Conservation (phyloP, 1,140 invertebrate genomes). For the Chlorops oryzae region DNA sequence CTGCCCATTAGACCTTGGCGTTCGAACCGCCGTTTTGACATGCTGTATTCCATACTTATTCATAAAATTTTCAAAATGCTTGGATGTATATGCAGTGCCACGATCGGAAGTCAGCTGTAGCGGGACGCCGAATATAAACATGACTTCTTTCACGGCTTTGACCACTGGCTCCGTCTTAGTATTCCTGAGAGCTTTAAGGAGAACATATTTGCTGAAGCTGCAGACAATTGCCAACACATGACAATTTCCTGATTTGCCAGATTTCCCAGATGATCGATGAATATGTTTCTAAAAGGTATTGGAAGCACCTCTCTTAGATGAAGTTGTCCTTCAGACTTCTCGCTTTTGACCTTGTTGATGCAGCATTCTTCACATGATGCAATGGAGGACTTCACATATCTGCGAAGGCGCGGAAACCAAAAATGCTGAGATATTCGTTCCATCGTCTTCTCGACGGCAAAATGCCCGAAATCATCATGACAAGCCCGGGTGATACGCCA, state of each 20-base stretch:
- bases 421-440: no score
- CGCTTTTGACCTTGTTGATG: no score
- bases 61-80: slow-evolving; percentile 9
- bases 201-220: slow-evolving; percentile 22
- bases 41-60: no score
- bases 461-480: no score
- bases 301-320: slow-evolving; percentile 28
- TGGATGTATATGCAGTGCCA: slow-evolving; percentile 3
- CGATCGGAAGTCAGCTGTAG: background rate
- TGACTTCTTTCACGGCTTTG: slow-evolving; percentile 3
- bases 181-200: slow-evolving; percentile 2
- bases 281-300: slow-evolving; percentile 25
- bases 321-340: slow-evolving; percentile 22
- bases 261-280: slow-evolving; percentile 36
- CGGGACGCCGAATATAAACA: background rate
- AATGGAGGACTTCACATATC: no score
- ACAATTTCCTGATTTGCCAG: slow-evolving; percentile 34
- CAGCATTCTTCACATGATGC: no score
- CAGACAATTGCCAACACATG: slow-evolving; percentile 48
- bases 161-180: slow-evolving; percentile 20
- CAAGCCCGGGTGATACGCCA: no score
- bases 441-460: no score
- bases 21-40: no score
- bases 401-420: no score
- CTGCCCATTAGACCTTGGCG: no score